phyloP scores from a whole-genome alignment of 2,888 invertebrate species.

The Isoperla grammatica region DNA sequence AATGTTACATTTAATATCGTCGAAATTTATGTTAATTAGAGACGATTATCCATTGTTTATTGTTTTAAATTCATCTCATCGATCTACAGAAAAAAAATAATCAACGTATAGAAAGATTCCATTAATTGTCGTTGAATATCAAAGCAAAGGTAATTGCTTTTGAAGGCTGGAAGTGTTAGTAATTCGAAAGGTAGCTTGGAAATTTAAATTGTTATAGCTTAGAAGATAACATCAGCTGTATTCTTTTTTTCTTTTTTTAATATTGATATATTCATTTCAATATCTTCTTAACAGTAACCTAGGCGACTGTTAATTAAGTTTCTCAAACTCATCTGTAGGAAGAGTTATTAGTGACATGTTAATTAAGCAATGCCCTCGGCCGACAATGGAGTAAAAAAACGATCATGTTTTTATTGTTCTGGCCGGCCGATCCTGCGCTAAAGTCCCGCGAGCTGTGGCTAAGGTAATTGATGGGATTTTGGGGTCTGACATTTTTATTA shows the following conservation, averaged over 20 bases:
- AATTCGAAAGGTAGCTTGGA: constrained; percentile 11
- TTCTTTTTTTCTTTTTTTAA: neutral
- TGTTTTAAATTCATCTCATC: no score
- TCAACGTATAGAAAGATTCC: no score
- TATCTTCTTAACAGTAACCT: constrained; percentile 1
- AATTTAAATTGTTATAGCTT: constrained; percentile 5
- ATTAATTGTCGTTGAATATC: no score
- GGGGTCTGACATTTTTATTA: neutral
- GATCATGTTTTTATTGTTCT: constrained; percentile 7
- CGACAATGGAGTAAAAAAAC: neutral
- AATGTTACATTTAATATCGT: no score
- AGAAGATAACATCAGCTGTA: neutral
- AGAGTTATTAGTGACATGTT: constrained; percentile 16
- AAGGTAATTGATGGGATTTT: constrained; percentile 7
- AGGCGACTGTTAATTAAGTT: neutral
- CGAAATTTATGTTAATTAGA: no score
- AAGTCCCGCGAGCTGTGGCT: no score
- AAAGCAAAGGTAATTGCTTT: no score
- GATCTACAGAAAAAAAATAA: no score
- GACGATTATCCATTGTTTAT: no score
- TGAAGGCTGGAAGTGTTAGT: constrained; percentile 2
- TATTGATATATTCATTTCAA: constrained; percentile 18
- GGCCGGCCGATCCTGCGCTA: no score
- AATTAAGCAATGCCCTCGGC: constrained; percentile 8
- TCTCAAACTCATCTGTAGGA: neutral